Percentiles rank a stretch among this genome's conserved stretches.
phyloP scores from a whole-genome alignment of 2,888 invertebrate species.

The Drosophila seclusa region DNA sequence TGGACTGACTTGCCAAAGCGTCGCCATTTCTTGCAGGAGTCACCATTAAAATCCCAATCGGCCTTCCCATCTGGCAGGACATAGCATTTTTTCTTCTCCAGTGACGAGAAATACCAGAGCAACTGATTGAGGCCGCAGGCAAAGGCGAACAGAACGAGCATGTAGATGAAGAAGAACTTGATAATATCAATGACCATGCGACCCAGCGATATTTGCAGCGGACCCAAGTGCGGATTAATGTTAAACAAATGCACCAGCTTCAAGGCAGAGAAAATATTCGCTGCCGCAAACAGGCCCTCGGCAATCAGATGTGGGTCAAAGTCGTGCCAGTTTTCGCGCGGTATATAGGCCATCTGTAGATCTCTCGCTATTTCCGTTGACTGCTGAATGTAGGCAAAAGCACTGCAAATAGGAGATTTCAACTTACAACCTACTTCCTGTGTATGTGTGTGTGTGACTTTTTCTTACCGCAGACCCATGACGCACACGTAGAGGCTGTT shows the following conservation, averaged over 20 bases:
- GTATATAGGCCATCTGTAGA: conserved; percentile 89
- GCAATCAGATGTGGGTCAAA: conserved; percentile 97
- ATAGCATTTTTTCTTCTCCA: conserved; percentile 92
- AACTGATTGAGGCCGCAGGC: conserved; percentile 96
- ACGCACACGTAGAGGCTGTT: conserved; percentile 94
- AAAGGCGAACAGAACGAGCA: conserved; percentile 94
- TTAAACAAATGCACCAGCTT: conserved; percentile 97
- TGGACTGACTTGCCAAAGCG: conserved; percentile 91
- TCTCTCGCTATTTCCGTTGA: conserved; percentile 88
- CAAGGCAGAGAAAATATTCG: conserved; percentile 96
- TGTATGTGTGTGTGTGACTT: neutral
- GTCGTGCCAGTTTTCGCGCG: conserved; percentile 94
- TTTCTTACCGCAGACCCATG: conserved; percentile 86
- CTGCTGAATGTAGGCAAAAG: conserved; percentile 92
- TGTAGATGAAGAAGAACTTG: conserved; percentile 96
- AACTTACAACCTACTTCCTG: neutral
- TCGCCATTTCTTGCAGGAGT: conserved; percentile 94
- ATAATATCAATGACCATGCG: conserved; percentile 96
- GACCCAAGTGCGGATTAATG: conserved; percentile 96
- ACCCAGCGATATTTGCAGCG: conserved; percentile 95
- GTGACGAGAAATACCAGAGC: conserved; percentile 96
- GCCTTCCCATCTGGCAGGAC: conserved; percentile 89
- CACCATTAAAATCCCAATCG: conserved; percentile 89
- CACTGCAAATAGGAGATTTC: conserved; percentile 82
- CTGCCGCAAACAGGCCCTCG: conserved; percentile 96